Base-by-base conservation (phyloP, 2,797 vertebrate species). In the Chelmon rostratus region DNA sequence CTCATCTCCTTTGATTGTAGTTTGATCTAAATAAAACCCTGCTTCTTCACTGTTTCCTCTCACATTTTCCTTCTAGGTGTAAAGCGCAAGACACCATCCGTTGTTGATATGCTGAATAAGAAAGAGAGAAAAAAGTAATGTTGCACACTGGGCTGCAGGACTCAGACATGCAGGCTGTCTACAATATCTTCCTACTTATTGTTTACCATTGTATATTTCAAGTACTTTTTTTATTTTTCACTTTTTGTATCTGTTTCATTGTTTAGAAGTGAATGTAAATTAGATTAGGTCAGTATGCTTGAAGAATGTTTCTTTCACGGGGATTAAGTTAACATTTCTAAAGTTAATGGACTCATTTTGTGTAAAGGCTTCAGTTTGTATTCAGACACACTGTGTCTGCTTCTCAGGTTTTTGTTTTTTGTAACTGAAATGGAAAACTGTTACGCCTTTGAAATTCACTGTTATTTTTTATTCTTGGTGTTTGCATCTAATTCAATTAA, bases 21-120 rank as follows among this genome's bases (percentile, higher is more conserved):
- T n/a, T n/a, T n/a, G n/a, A n/a, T n/a, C 40, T 42, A 13, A 9
- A 42, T 40, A 42, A 9, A 42, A 52, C 25, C 47, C 21, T 44
- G 15, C 19, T 31, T 25, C 19, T 21, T 67, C 8, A 58, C 1
- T 8, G 4, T 40, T 8, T 68, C 1, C 81, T 4, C 53, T 50
- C 21, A 12, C 67, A 19, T 79, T 78, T 68, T 38, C n/a, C 5
- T 72, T 23, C 3, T 56, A 95, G 95, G 90, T 89, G 68, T 47
- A 15, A 95, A 96, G 73, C 92, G 90, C 31, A 94, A 92, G 80
- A 16, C 52, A 11, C 1, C 72, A 4, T 85, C 91, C 57, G 80
- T 92, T 5, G 3, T 65, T 2, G 92, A 95, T 25, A 78, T 90
- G 90, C 37, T 92, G 42, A 82, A 59, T 52, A 95, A 94, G 68